Base-by-base conservation (phyloP, 2,888 invertebrate genomes). In the Lomographa bimaculata region DNA sequence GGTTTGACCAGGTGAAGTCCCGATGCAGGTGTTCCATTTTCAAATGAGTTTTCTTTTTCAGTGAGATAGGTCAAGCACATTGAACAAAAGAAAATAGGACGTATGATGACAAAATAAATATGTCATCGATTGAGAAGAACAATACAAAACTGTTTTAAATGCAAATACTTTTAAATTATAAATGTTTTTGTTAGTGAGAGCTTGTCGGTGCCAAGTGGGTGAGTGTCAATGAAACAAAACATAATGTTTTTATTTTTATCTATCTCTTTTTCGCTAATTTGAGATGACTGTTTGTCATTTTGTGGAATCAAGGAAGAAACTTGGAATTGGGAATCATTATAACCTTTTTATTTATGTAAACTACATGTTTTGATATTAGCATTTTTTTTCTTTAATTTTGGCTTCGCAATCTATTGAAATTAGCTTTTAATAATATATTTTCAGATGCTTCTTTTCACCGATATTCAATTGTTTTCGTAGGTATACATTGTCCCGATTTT, bases 171-270 rank as follows among this genome's bases (percentile, higher is more conserved):
- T 52, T 49, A 53, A 39, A 36, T 54, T 43, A 46, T 41, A 45
- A 60, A 58, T 65, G 57, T 69, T 68, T 62, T 67, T 40, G 57
- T 60, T 56, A 57, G 66, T 59, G 60, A 68, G 60, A 66, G 58
- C 57, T 53, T 55, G 50, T 55, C 54, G 27, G 66, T 84, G 86
- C 86, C 87, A 86, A 87, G 74, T 86, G 64, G 82, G 86, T 82
- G 84, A 86, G 75, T 80, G 79, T 84, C 80, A 81, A 79, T 59
- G 65, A 54, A 56, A 66, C 58, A 61, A 56, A 60, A 67, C 60
- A 64, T 53, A 58, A 59, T 61, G 64, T 54, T 25, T 20, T 43
- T 70, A 66, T 66, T 57, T 64, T 59, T 64, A 58, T 57, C 39
- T 20, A 5, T 37, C 51, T 52, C 36, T 25, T 33, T 40, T 41